Evolutionary conservation across 2,888 invertebrate species (phyloP).

Genomic region (Drosophila diplacantha): DNA sequence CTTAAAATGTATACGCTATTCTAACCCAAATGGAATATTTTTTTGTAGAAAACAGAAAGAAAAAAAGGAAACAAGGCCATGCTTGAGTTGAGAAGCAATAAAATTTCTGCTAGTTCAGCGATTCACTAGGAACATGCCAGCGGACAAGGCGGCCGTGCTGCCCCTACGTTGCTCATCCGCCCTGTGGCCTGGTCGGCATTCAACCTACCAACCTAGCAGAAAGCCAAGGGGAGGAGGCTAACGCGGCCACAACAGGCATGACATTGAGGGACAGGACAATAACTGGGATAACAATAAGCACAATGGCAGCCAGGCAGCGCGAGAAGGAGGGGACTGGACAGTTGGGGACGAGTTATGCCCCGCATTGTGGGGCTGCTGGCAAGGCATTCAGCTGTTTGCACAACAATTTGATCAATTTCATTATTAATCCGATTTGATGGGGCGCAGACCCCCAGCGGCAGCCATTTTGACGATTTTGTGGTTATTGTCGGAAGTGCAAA

Average conservation of each 20-base stretch:
- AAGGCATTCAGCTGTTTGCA: slow-evolving; percentile 38
- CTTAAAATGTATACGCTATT: neutral
- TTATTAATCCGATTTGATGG: slow-evolving; percentile 42
- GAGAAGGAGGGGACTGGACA: slow-evolving; percentile 1
- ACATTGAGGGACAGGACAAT: slow-evolving; percentile 26
- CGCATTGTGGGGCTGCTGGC: slow-evolving; percentile 16
- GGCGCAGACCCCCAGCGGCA: slow-evolving; percentile 21
- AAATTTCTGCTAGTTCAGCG: slow-evolving; percentile 64
- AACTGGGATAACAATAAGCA: slow-evolving; percentile 29
- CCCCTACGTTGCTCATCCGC: slow-evolving; percentile 13
- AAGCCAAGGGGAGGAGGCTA: neutral
- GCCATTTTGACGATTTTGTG: slow-evolving; percentile 37
- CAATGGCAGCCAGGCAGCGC: slow-evolving; percentile 35
- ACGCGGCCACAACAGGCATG: slow-evolving; percentile 27
- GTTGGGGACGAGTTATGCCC: slow-evolving; percentile 17
- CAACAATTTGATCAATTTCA: slow-evolving; percentile 47
- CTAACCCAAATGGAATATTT: slow-evolving; percentile 12
- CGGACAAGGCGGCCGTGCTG: slow-evolving; percentile 10
- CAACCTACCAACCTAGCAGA: slow-evolving; percentile 5
- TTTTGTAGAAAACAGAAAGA: neutral
- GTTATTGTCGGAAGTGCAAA: slow-evolving; percentile 40
- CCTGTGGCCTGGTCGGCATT: slow-evolving; percentile 18
- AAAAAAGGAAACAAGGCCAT: slow-evolving; percentile 22
- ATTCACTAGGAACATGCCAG: slow-evolving; percentile 35
- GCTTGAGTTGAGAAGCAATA: slow-evolving; percentile 52